Evolutionary conservation across 2,888 invertebrate genomes (phyloP), one percentile per base, ranked within the genome.

Genomic region (Elgonia sp.): DNA sequence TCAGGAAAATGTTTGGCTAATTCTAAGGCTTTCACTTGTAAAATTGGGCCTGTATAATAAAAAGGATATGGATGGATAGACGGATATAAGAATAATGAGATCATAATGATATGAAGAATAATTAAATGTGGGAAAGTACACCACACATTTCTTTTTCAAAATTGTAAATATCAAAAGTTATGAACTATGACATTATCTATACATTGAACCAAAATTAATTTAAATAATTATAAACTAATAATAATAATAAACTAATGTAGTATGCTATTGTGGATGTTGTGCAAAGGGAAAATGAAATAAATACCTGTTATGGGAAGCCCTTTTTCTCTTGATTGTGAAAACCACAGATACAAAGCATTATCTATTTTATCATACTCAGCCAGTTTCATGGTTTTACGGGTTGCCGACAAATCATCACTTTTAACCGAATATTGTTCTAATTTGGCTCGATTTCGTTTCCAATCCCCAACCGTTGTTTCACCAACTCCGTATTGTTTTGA

Each of bases 401-500:
- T 80, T 80, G 60, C 16, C 42, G 62, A 42, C 9, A 76, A 20
- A 79, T 80, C 46, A 70, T 62, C 60, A 60, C 42, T 60, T n/a
- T 57, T 16, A 14, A 29, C 73, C 50, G 86, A 57, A 70, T 67
- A 91, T 85, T 90, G 77, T 87, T 89, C 84, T 16, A 91, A 86
- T 70, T 86, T 70, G 10, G 82, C 69, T 79, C 87, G 86, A 77
- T 91, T 91, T 89, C 87, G 89, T 76, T 80, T 60, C 89, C 90
- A 90, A 87, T 90, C 90, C 21, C 89, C 89, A 46, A 90, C 91
- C 69, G 87, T 89, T 76, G 76, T 76, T 70, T 87, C 86, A 81
- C 89, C 91, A 70, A 91, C 90, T 53, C 90, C 90, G 81, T 90
- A 91, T 89, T 91, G 89, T 14, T 72, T 86, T 62, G 90, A 89